A percentile compares a stretch with the other conserved stretches of the same genome.
Conservation (phyloP, 1,140 invertebrate genomes). For the Drosophila ohnishii region DNA sequence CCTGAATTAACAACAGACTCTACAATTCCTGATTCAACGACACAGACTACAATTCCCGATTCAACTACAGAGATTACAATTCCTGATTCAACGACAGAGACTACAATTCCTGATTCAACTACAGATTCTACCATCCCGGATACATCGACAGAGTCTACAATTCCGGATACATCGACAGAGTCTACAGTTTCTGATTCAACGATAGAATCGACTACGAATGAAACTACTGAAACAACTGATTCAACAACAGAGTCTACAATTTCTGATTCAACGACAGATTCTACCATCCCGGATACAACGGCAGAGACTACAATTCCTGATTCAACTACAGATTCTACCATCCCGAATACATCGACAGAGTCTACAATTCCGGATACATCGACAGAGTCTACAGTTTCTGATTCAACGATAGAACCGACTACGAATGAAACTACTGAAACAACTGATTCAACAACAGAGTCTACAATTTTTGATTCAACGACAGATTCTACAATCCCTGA, state of each 20-base stretch:
- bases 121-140: constrained; percentile 1
- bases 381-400: neutral
- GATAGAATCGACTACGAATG: neutral
- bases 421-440: too few species aligned
- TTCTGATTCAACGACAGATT: neutral
- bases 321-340: neutral
- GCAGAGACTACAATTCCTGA: neutral
- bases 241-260: neutral
- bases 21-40: neutral
- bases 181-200: neutral
- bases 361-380: neutral
- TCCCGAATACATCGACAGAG: too few species aligned
- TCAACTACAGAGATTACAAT: constrained; percentile 1
- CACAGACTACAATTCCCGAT: neutral
- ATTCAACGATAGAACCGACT: too few species aligned
- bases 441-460: neutral
- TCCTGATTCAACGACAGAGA: neutral
- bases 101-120: neutral
- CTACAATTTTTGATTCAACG: neutral
- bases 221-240: neutral
- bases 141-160: constrained; percentile 6
- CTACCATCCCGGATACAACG: neutral
- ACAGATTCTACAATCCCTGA: neutral
- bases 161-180: constrained; percentile 5
- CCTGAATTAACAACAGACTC: too few species aligned